A percentile compares a stretch with the other conserved stretches of the same genome.
Conservation (phyloP, 2,888 invertebrate species). For the Drosophila paranaensis region DNA sequence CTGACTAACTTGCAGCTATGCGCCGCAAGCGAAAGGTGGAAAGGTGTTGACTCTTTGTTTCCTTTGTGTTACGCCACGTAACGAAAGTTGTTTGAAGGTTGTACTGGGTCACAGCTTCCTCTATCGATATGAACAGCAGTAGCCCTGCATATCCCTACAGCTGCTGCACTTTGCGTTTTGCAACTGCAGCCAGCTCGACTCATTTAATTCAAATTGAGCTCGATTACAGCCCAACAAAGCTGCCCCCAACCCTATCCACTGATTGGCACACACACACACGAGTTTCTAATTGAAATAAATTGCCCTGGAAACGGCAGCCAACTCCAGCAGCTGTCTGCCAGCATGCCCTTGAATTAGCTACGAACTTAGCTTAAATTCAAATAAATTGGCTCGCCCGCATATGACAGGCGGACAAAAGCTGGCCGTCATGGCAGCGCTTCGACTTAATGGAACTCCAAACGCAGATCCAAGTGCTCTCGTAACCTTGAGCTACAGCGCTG, state of each 20-base stretch:
- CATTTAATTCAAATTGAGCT: slow-evolving; percentile 51
- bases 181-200: slow-evolving; percentile 29
- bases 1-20: slow-evolving; percentile 71
- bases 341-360: slow-evolving; percentile 76
- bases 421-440: slow-evolving; percentile 49
- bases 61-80: slow-evolving; percentile 43
- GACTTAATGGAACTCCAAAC: slow-evolving; percentile 48
- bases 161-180: slow-evolving; percentile 24
- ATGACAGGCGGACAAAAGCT: slow-evolving; percentile 50
- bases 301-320: slow-evolving; percentile 40
- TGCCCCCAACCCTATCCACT: slow-evolving; percentile 8
- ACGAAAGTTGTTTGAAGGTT: slow-evolving; percentile 77
- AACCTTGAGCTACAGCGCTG: slow-evolving; percentile 62
- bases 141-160: neutral
- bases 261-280: slow-evolving; percentile 40
- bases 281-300: slow-evolving; percentile 80
- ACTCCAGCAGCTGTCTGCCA: slow-evolving; percentile 46
- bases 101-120: slow-evolving; percentile 61
- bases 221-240: slow-evolving; percentile 33
- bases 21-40: slow-evolving; percentile 73
- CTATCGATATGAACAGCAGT: neutral
- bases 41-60: slow-evolving; percentile 68
- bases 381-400: slow-evolving; percentile 63
- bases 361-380: slow-evolving; percentile 67
- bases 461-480: slow-evolving; percentile 25